Base-by-base conservation (phyloP, 2,888 invertebrate species). In the Hololepta plana region DNA sequence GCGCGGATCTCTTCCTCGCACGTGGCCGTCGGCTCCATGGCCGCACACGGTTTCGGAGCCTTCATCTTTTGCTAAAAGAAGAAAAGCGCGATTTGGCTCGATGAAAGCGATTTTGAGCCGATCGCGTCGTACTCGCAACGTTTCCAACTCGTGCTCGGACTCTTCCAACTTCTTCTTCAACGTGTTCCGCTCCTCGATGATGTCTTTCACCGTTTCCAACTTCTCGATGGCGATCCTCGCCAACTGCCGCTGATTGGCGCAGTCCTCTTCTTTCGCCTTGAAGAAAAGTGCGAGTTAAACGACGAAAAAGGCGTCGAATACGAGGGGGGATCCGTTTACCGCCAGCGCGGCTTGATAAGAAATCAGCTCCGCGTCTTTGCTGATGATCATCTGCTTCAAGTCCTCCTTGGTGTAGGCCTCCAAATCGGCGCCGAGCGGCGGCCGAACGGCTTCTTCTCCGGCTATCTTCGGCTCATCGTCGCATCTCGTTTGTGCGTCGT, bases 211-310 rank as follows among this genome's bases (percentile, higher is more conserved):
- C 20, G 37, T 41, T 32, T 51, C 51, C 24, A 52, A 35, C 31
- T 51, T 41, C 31, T 46, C 42, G 22, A 52, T 38, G 3, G 53
- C 49, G 7, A 30, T 35, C 11, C 28, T 30, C 2, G 42, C 40
- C 15, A 43, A 22, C 27, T 32, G 32, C 22, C 37, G 37, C 35
- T 49, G 46, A 29, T 44, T 40, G n/a, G 39, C 37, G 26, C 43
- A 41, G 23, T 46, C 38, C 11, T 37, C 36, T 31, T 44, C 38
- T 28, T 35, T 35, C 12, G 41, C 43, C 45, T 49, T 7, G 7
- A 17, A n/a, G 7, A 7, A 17, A 7, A 17, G 8, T 8, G 22
- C 10, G 9, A 21, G 10, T 9, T 9, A 8, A 17, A 17, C 17
- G 17, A 17, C 8, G 8, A 17, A 17, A 17, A 17, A 7, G 17